Base-by-base conservation (phyloP, 2,797 vertebrate species). In the Schizothorax lantsangensis region DNA sequence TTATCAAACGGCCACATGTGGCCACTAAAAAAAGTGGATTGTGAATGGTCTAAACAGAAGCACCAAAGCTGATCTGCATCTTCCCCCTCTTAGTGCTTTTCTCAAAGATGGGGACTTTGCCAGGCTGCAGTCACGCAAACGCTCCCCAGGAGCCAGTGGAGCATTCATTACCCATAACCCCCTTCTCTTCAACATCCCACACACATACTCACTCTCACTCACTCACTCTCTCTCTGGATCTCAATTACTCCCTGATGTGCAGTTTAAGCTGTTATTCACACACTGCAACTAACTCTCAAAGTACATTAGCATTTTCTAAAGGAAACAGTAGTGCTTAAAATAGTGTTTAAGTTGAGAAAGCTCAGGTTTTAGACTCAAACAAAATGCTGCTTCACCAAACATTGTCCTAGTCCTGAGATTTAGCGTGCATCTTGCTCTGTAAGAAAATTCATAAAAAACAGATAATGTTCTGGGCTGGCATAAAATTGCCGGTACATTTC, bases 211-310 rank as follows among this genome's bases (percentile, higher is more conserved):
- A 15, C 23, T 11, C 17, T 1, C 54, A 69, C 71, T 52, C 66
- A 36, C 33, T 40, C 75, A 38, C 57, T 19, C 73, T 43, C 71
- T 71, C 79, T 33, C 40, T 84, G 81, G 69, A 88, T 82, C 83
- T 86, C 84, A 78, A 89, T 89, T 75, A 89, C 89, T 89, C 84
- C 88, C 90, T 90, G 54, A 81, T 90, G 83, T 80, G 84, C 88
- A 40, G 23, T 59, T 71, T 43, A 33, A 81, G 59, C 21, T 68
- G 79, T 33, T 81, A 17, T 49, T 57, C 68, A 45, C 81, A 72
- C 47, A 68, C 81, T 57, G 73, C 38, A 40, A 49, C 17, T n/a
- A 26, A 9, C 33, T 82, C 33, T 49, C 30, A 43, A 19, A 47
- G 54, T 2, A 59, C 49, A 73, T 52, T 49, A 45, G 43, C 30